A percentile compares a stretch with the other conserved stretches of the same genome.
These are phyloP conservation scores for Abscondita cerata DNA, from an alignment of 2,888 invertebrate species.

Conservation along the genomic window DNA sequence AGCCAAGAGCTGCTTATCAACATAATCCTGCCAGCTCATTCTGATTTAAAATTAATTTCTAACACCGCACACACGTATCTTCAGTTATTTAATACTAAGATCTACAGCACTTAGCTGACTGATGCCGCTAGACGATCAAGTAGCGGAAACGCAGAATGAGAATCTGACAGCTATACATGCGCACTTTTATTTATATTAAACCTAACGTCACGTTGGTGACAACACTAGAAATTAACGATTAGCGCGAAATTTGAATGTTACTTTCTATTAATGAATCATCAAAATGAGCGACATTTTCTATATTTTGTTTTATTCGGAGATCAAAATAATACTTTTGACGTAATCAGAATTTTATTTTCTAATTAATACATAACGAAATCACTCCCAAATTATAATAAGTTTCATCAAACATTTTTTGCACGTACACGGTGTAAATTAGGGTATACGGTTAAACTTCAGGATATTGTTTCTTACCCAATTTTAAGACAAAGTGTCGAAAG, in stretches of 20 bases:
- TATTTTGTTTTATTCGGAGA: too few relatives aligned
- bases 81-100: conserved; percentile 41
- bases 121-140: conserved; percentile 40
- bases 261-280: too few relatives aligned
- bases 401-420: too few relatives aligned
- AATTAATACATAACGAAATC: too few relatives aligned
- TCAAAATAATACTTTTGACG: too few relatives aligned
- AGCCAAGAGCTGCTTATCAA: conserved; percentile 95
- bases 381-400: too few relatives aligned
- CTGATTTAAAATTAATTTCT: conserved; percentile 55
- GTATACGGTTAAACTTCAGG: too few relatives aligned
- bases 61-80: conserved; percentile 54
- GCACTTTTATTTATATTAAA: conserved; percentile 27
- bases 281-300: too few relatives aligned
- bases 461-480: too few relatives aligned
- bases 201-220: conserved; percentile 18
- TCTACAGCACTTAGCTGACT: conserved; percentile 48
- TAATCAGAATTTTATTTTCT: too few relatives aligned
- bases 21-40: conserved; percentile 99
- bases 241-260: background rate
- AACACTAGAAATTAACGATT: conserved; percentile 18
- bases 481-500: too few relatives aligned
- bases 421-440: too few relatives aligned
- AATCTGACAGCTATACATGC: conserved; percentile 50
- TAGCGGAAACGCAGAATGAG: conserved; percentile 51